Conservation (phyloP, 2,113 vertebrate genomes). For the Tragelaphus scriptus region DNA sequence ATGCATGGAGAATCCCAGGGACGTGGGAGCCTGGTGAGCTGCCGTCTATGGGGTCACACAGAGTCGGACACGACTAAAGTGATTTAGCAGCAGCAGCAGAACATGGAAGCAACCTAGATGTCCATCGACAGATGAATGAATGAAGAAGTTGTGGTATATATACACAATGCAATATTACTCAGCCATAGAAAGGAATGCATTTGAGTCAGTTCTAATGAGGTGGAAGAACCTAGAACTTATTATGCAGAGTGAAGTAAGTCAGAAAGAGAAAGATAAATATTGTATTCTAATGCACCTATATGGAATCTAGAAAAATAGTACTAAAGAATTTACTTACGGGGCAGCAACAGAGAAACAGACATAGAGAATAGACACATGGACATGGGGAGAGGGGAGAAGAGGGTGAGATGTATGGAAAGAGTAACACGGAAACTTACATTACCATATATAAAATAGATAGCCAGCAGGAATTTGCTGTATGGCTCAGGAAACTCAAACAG, state of each 20-base stretch:
- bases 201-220: background rate
- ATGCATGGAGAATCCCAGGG: no score
- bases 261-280: background rate
- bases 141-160: background rate
- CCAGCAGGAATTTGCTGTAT: background rate
- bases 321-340: background rate
- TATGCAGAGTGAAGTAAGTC: background rate
- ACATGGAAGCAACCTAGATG: background rate
- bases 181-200: background rate
- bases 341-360: background rate
- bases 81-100: no score
- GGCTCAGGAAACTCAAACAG: background rate
- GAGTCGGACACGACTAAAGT: no score
- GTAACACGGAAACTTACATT: background rate
- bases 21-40: no score
- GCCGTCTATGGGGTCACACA: no score
- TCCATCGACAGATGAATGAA: background rate
- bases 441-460: background rate
- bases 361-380: background rate
- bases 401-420: background rate
- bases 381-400: background rate
- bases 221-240: background rate
- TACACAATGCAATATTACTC: background rate
- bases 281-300: background rate
- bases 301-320: background rate